These are phyloP conservation scores for Lasioglossum vierecki DNA, from an alignment of 2,888 invertebrate genomes.

Conservation along the genomic window DNA sequence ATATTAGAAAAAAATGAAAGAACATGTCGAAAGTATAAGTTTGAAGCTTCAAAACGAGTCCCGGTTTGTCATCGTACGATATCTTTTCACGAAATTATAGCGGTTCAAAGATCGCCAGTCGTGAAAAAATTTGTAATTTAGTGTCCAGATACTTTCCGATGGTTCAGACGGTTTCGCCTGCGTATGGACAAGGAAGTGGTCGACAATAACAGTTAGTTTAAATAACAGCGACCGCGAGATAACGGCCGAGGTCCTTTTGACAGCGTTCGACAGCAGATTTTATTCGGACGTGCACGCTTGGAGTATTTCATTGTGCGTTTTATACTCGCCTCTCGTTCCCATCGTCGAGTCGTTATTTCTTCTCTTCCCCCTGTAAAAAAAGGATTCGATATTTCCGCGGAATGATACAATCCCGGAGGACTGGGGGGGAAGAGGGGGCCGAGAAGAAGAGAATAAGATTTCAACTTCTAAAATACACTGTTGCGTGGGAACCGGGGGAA, in stretches of 20 bases:
- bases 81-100: too few relatives aligned
- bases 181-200: neutral
- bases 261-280: slow-evolving; percentile 42
- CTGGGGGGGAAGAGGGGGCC: neutral
- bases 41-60: too few relatives aligned
- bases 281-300: slow-evolving; percentile 34
- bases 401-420: slow-evolving; percentile 20
- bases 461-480: slow-evolving; percentile 49
- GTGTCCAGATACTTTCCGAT: too few relatives aligned
- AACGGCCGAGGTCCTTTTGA: slow-evolving; percentile 6
- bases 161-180: too few relatives aligned
- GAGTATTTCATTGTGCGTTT: slow-evolving; percentile 53
- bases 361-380: slow-evolving; percentile 25
- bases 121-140: too few relatives aligned
- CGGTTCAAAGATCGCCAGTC: too few relatives aligned
- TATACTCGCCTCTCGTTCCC: slow-evolving; percentile 54
- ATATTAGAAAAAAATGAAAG: too few relatives aligned
- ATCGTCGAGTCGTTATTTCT: slow-evolving; percentile 51
- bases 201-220: slow-evolving; percentile 26
- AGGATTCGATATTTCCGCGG: slow-evolving; percentile 51
- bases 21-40: too few relatives aligned
- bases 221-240: slow-evolving; percentile 22
- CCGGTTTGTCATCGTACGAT: too few relatives aligned
- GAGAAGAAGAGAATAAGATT: slow-evolving; percentile 19
- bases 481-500: slow-evolving; percentile 43